Percentiles rank a stretch among this genome's conserved stretches.
These are phyloP conservation scores for Macaria notata DNA, from an alignment of 2,888 invertebrate genomes.

Conservation along the genomic window DNA sequence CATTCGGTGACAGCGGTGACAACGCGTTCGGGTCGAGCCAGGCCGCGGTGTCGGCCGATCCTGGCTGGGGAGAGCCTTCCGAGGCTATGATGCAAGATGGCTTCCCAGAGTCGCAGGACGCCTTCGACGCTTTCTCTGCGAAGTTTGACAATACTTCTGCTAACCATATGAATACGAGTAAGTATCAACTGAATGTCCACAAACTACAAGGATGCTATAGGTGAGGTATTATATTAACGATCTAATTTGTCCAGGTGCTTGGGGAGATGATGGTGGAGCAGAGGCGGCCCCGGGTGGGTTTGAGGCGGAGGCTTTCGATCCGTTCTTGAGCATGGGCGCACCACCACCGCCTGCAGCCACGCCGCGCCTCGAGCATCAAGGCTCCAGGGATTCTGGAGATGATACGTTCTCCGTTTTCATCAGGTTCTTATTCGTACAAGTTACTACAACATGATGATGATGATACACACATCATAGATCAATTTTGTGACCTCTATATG, in stretches of 20 bases:
- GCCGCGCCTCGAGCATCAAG: slow-evolving; percentile 83
- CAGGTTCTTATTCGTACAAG: slow-evolving; percentile 57
- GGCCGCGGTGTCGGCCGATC: slow-evolving; percentile 40
- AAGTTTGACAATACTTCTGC: slow-evolving; percentile 90
- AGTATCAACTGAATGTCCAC: slow-evolving; percentile 23
- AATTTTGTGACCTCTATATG: too few relatives aligned
- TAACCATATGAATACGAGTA: slow-evolving; percentile 60
- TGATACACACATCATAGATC: too few relatives aligned
- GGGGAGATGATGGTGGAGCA: slow-evolving; percentile 62
- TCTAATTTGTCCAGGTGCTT: slow-evolving; percentile 50
- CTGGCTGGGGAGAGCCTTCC: slow-evolving; percentile 50
- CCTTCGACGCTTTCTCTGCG: slow-evolving; percentile 94
- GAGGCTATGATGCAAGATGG: slow-evolving; percentile 59
- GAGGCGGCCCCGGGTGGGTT: slow-evolving; percentile 79
- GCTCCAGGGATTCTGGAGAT: slow-evolving; percentile 90
- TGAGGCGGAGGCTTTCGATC: slow-evolving; percentile 89
- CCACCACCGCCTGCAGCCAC: slow-evolving; percentile 87
- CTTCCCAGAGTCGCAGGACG: slow-evolving; percentile 67
- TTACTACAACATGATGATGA: too few relatives aligned
- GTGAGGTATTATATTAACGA: too few relatives aligned
- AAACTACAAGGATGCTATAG: too few relatives aligned
- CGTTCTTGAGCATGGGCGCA: slow-evolving; percentile 90
- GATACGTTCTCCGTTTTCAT: slow-evolving; percentile 92
- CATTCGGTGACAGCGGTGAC: slow-evolving; percentile 18
- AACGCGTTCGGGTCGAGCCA: slow-evolving; percentile 34